Base-by-base conservation (phyloP, 2,113 vertebrate genomes). In the Oncorhynchus tshawytscha region DNA sequence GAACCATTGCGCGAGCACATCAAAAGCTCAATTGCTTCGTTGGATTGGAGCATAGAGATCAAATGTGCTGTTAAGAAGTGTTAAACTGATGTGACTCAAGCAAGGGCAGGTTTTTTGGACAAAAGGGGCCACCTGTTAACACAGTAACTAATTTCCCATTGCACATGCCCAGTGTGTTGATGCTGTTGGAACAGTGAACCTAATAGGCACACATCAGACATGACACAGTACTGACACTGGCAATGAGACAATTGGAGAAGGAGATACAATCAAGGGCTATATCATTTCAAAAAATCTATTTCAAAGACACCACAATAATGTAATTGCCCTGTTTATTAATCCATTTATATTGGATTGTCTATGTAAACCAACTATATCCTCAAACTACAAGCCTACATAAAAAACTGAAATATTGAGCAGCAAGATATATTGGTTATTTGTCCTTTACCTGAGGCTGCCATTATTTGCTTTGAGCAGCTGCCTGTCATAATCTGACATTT, bases 21-120 rank as follows among this genome's bases (percentile, higher is more conserved):
- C 89, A 90, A 90, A 92, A 87, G 86, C 70, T 75, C 81, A 85
- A 88, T 89, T 91, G 90, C 91, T 85, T 84, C 72, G 77, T 70
- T 3, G 22, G 73, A 91, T 87, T 91, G 90, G 81, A 84, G 86
- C 81, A 76, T 82, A 85, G 87, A 88, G 88, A 91, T 90, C 86
- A 91, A 90, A 90, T 84, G 85, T 49, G 69, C 83, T 91, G 85
- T 89, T 88, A 91, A 91, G 88, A 88, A 87, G 88, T 89, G 88
- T 88, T 91, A 90, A 88, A 90, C 85, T 90, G 90, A 81, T 76
- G 75, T 49, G 69, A 84, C 82, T 88, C 85, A 84, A 91, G 87
- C 72, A 24, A 79, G 65, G 83, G 83, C 59, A 76, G 87, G 86
- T 84, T 84, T 84, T 88, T 79, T 74, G 69, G 76, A 81, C 83